Base-by-base conservation (phyloP, 1,140 invertebrate species). In the Leptestheria dahalacensis region DNA sequence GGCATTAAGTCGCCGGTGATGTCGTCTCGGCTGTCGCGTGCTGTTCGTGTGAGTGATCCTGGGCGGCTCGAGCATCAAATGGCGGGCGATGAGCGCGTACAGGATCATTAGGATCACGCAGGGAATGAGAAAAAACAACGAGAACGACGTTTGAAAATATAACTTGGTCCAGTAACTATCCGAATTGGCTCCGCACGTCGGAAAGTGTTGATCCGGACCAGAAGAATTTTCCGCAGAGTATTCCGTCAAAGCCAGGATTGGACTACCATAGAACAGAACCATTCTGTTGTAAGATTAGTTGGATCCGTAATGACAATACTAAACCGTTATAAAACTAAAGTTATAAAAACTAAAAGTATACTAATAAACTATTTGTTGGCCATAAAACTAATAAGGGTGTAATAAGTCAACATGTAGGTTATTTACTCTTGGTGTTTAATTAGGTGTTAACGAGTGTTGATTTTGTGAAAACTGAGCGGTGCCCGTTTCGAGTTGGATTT, bases 91-190 rank as follows among this genome's bases (percentile, higher is more conserved):
- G 63, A 89, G 77, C 55, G 82, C 81, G 72, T 92, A 94, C 1
- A 94, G 72, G 4, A 84, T 77, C 20, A 91, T 77, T 28, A 94
- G 77, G 11, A 91, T 80, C 48, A 82, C 74, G 48, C 92, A 75
- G 1, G 90, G 90, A 11, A 91, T 70, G 65, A 88, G 78, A 75
- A 92, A 92, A 77, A 93, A 91, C 51, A 86, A 67, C 1, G 81
- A 75, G 64, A 87, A 85, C 65, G 83, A 86, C 33, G 82, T 77
- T 54, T 88, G 72, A 75, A 90, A 88, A 77, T 85, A 93, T 21
- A 81, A 71, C 4, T 81, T 78, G 21, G 82, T 78, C 82, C 86
- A 87, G 60, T 81, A 77, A 29, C 77, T 77, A 65, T 83, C 78
- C 2, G 82, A 83, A 67, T 80, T 76, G 0, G 83, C 88, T 52